These are phyloP conservation scores for Heteromurus nitidus DNA, from an alignment of 2,888 invertebrate species.

Conservation along the genomic window DNA sequence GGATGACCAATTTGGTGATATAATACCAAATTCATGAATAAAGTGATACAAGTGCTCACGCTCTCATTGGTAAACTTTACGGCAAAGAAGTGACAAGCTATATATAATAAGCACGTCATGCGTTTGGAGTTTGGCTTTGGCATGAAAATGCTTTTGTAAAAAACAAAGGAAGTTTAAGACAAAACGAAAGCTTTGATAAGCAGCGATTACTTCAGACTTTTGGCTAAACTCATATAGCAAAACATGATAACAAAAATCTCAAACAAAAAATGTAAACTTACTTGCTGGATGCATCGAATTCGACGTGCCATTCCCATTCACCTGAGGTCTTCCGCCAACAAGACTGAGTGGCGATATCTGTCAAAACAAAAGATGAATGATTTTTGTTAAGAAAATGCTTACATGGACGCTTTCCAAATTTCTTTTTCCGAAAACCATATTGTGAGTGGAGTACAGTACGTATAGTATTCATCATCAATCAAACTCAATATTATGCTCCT, in stretches of 20 bases:
- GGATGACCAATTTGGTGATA: not conserved
- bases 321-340: constrained; percentile 78
- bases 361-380: constrained; percentile 66
- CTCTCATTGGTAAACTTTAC: too few species aligned
- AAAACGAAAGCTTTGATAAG: too few species aligned
- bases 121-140: too few species aligned
- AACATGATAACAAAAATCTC: too few species aligned
- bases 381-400: constrained; percentile 23
- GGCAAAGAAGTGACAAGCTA: too few species aligned
- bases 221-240: too few species aligned
- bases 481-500: constrained; percentile 2
- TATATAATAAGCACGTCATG: too few species aligned
- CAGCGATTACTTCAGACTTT: too few species aligned
- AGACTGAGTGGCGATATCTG: constrained; percentile 87
- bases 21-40: constrained; percentile 26
- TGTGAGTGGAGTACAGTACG: not conserved
- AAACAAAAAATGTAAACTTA: too few species aligned
- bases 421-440: not conserved
- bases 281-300: constrained; percentile 74
- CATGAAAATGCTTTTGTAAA: too few species aligned
- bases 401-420: constrained; percentile 38
- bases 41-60: constrained; percentile 41
- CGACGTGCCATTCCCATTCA: constrained; percentile 77
- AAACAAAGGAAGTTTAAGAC: too few species aligned
- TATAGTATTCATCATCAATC: constrained; percentile 42